Conservation (phyloP, 2,888 invertebrate species). For the Lithophane socia region DNA sequence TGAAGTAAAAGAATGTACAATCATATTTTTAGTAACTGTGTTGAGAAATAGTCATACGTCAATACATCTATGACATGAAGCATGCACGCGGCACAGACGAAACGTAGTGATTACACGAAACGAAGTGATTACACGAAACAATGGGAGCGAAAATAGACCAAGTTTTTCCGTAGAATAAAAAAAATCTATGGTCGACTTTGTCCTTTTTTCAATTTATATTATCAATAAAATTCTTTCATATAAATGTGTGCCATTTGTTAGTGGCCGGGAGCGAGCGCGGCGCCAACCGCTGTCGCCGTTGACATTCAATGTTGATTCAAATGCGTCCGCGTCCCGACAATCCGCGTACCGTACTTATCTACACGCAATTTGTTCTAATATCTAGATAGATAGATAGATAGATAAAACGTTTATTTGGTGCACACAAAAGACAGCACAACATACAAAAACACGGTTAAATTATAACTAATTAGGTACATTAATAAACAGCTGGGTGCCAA, state of each 20-base stretch:
- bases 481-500: too few relatives aligned
- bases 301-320: conserved; percentile 70
- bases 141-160: conserved; percentile 56
- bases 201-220: conserved; percentile 71
- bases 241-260: conserved; percentile 70
- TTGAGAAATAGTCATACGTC: conserved; percentile 17
- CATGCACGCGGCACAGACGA: conserved; percentile 42
- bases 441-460: too few relatives aligned
- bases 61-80: conserved; percentile 7
- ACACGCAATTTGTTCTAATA: conserved; percentile 63
- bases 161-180: conserved; percentile 57
- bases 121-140: conserved; percentile 49
- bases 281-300: conserved; percentile 62
- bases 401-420: too few relatives aligned
- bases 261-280: conserved; percentile 38
- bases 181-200: conserved; percentile 61
- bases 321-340: conserved; percentile 66
- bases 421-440: too few relatives aligned
- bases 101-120: conserved; percentile 44
- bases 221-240: conserved; percentile 71
- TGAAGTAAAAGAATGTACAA: conserved; percentile 30
- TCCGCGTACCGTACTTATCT: conserved; percentile 62
- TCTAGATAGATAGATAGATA: too few relatives aligned
- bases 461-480: too few relatives aligned
- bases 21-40: background rate